A percentile compares a stretch with the other conserved stretches of the same genome.
Conservation (phyloP, 2,797 vertebrate genomes). For the Sebastes baramenuke region DNA sequence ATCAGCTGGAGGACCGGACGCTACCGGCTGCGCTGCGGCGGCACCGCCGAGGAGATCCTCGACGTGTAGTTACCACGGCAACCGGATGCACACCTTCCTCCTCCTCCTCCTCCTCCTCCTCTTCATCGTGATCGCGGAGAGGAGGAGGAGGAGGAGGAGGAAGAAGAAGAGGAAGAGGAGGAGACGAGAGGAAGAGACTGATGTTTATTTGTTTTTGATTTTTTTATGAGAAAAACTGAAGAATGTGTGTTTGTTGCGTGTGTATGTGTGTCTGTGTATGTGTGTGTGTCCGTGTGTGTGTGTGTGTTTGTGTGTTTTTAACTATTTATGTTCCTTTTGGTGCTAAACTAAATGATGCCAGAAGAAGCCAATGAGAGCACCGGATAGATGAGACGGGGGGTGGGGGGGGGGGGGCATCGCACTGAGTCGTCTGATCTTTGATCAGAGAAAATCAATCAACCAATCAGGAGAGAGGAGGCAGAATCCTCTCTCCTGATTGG, state of each 20-base stretch:
- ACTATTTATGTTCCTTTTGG: conserved; percentile 74
- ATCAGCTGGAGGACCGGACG: conserved; percentile 98
- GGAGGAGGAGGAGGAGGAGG: neutral
- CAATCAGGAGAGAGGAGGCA: conserved; percentile 6
- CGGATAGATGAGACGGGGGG: neutral
- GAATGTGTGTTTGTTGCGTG: neutral
- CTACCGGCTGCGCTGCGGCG: conserved; percentile 94
- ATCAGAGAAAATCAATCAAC: neutral
- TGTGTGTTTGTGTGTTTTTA: conserved; percentile 12
- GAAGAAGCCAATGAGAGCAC: conserved; percentile 51
- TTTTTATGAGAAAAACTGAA: conserved; percentile 22
- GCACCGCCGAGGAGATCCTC: conserved; percentile 96
- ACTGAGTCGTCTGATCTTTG: conserved; percentile 36
- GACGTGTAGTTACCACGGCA: conserved; percentile 84
- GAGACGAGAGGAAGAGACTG: conserved; percentile 38
- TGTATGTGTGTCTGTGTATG: neutral
- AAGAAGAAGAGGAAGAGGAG: neutral
- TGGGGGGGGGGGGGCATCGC: neutral
- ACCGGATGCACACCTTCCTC: neutral
- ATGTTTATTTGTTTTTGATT: conserved; percentile 37
- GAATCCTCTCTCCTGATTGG: conserved; percentile 7
- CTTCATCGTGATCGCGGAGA: neutral
- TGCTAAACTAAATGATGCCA: conserved; percentile 61
- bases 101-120: neutral
- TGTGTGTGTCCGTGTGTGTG: neutral